Conservation (phyloP, 2,888 invertebrate genomes). For the Ceraclea dissimilis region DNA sequence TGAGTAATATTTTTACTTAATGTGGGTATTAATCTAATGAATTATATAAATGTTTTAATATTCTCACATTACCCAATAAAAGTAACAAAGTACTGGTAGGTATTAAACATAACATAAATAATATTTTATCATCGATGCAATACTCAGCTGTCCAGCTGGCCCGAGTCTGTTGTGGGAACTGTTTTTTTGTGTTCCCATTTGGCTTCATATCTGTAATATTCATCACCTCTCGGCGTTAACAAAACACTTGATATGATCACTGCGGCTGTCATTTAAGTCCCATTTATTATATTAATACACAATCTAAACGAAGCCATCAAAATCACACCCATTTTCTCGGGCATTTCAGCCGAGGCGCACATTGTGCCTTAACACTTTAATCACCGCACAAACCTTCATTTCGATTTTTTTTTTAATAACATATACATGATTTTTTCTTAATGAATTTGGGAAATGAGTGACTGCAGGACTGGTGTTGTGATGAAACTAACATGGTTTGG, state of each 20-base stretch:
- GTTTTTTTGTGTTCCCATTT: constrained; percentile 7
- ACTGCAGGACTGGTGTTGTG: no score
- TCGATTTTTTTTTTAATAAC: no score
- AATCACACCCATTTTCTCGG: constrained; percentile 21
- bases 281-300: constrained; percentile 23
- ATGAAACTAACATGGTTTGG: no score
- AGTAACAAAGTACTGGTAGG: no score
- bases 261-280: constrained; percentile 21
- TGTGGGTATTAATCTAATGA: no score
- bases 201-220: constrained; percentile 11
- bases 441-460: no score
- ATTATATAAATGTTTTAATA: no score
- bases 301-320: constrained; percentile 18
- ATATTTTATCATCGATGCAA: not conserved
- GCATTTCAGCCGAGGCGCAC: not conserved
- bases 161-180: constrained; percentile 9
- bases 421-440: no score
- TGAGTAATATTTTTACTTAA: no score
- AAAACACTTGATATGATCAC: constrained; percentile 17
- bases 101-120: not conserved
- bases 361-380: no score
- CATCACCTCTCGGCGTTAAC: constrained; percentile 17
- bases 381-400: no score
- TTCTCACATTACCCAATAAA: no score
- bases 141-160: not conserved